Evolutionary conservation across 2,113 vertebrate species (phyloP).

Genomic region (Paradisaea rubra): DNA sequence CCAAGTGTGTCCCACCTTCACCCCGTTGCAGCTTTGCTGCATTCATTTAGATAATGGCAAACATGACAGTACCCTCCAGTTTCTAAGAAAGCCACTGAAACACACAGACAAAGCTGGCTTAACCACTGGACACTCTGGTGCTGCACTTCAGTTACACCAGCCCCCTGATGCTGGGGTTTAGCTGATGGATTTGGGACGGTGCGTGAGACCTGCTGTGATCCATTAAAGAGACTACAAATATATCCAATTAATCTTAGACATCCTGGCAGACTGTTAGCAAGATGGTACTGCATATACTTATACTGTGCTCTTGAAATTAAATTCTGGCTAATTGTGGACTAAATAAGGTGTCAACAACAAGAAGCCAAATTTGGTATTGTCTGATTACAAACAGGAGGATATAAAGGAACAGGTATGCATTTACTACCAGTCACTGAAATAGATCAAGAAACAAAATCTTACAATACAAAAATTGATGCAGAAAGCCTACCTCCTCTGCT

Average conservation of each 20-base stretch:
- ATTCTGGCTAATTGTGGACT: neutral
- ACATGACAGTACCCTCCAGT: neutral
- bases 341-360: neutral
- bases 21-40: neutral
- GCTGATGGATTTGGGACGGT: neutral
- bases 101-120: neutral
- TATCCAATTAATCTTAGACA: neutral
- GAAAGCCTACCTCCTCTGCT: neutral
- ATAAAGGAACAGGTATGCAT: neutral
- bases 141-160: neutral
- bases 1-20: neutral
- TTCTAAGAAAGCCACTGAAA: neutral
- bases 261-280: neutral
- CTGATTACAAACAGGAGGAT: neutral
- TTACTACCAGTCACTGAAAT: neutral
- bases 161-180: neutral
- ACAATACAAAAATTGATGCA: neutral
- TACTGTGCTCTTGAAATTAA: neutral
- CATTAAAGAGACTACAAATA: neutral
- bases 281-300: neutral
- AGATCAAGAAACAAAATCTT: neutral
- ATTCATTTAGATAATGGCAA: neutral
- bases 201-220: rapidly evolving
- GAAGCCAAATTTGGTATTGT: neutral
- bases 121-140: neutral